Conservation (phyloP, 2,888 invertebrate species). For the Tholera decimalis region DNA sequence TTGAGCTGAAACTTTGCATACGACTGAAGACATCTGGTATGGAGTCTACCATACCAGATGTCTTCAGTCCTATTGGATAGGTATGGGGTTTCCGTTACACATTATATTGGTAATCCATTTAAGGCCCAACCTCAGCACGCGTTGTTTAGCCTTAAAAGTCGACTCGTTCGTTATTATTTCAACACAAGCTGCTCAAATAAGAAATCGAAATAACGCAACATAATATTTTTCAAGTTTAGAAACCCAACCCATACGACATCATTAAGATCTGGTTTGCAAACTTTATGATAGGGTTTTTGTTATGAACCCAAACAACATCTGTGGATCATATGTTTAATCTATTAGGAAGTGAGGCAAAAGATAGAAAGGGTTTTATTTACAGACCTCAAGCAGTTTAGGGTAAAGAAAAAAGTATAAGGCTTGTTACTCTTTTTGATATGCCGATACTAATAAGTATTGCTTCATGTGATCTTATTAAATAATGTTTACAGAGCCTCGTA, state of each 20-base stretch:
- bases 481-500: not conserved
- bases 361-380: conserved; percentile 51
- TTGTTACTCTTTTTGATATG: conserved; percentile 26
- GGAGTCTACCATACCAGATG: no score
- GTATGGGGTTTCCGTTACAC: no score
- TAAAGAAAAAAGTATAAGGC: conserved; percentile 13
- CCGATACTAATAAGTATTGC: not conserved
- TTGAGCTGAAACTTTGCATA: no score
- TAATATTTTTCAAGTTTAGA: not conserved
- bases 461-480: not conserved
- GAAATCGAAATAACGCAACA: no score
- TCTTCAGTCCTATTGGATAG: no score
- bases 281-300: conserved; percentile 48
- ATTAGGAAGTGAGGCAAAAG: conserved; percentile 40
- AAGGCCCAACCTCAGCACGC: no score
- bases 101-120: no score
- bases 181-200: no score
- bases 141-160: no score
- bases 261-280: conserved; percentile 42
- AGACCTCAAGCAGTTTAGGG: conserved; percentile 11
- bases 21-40: no score
- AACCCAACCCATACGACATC: conserved; percentile 15
- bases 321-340: conserved; percentile 42
- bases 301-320: conserved; percentile 44
- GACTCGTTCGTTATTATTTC: no score